phyloP scores from a whole-genome alignment of 2,113 vertebrate species.

The Motacilla tschutschensis region DNA sequence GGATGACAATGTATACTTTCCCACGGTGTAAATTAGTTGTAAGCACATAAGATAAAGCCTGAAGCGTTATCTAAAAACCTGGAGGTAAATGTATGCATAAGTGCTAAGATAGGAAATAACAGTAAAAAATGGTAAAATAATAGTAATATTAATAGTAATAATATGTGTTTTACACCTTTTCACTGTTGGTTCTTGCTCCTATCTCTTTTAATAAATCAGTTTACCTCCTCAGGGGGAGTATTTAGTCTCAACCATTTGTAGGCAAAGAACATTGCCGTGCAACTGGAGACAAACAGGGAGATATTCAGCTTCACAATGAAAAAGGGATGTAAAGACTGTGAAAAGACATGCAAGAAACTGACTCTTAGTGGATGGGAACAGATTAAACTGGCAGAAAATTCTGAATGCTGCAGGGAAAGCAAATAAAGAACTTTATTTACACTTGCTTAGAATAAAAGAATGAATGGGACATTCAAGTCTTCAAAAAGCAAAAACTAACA shows the following conservation, averaged over 20 bases:
- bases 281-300: not conserved
- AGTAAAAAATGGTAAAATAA: not conserved
- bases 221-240: not conserved
- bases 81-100: not conserved
- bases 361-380: not conserved
- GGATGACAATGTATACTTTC: not conserved
- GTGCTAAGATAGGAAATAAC: not conserved
- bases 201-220: not conserved
- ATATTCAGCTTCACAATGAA: not conserved
- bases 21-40: not conserved
- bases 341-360: not conserved
- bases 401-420: not conserved
- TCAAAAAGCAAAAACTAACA: conserved; percentile 8
- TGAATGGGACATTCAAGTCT: not conserved
- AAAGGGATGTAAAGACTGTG: not conserved
- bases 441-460: conserved; percentile 5
- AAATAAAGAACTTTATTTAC: conserved; percentile 43
- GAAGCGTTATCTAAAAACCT: not conserved
- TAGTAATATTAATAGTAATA: not conserved
- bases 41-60: not conserved
- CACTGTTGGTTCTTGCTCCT: not conserved
- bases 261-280: not conserved
- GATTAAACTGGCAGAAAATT: not conserved
- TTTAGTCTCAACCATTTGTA: not conserved
- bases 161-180: not conserved